phyloP scores from a whole-genome alignment of 1,140 invertebrate species.

The Drosophila kikkawai region DNA sequence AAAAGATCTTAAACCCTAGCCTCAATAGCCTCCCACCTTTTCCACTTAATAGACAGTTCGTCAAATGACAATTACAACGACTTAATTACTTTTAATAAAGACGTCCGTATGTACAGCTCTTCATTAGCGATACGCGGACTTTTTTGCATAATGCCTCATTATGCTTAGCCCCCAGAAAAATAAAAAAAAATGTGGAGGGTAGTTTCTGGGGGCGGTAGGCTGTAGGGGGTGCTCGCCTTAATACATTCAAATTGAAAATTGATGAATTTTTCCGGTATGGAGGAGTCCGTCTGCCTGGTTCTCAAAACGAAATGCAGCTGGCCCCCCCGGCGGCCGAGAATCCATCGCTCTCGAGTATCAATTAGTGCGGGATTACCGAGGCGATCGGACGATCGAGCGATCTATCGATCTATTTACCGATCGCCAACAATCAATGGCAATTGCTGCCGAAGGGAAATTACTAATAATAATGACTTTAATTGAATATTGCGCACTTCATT shows the following conservation, averaged over 20 bases:
- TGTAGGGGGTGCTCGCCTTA: conserved; percentile 60
- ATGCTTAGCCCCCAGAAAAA: conserved; percentile 57
- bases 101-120: conserved; percentile 74
- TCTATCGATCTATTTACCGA: conserved; percentile 36
- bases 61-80: conserved; percentile 80
- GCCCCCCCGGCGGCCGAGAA: not conserved
- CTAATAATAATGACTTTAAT: conserved; percentile 83
- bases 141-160: conserved; percentile 84
- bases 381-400: conserved; percentile 29
- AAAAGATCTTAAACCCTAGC: conserved; percentile 1
- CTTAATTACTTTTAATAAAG: conserved; percentile 84
- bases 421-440: conserved; percentile 59
- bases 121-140: conserved; percentile 67
- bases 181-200: not conserved
- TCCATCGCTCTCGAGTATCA: conserved; percentile 59
- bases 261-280: conserved; percentile 82
- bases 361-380: conserved; percentile 55
- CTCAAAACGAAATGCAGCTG: conserved; percentile 38
- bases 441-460: conserved; percentile 71
- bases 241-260: conserved; percentile 84
- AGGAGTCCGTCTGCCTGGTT: conserved; percentile 7
- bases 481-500: conserved; percentile 84
- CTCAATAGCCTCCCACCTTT: not conserved
- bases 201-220: conserved; percentile 1
- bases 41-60: conserved; percentile 45